A percentile compares a stretch with the other conserved stretches of the same genome.
Evolutionary conservation across 2,888 invertebrate genomes (phyloP).

Genomic region (Phyllotreta striolata): DNA sequence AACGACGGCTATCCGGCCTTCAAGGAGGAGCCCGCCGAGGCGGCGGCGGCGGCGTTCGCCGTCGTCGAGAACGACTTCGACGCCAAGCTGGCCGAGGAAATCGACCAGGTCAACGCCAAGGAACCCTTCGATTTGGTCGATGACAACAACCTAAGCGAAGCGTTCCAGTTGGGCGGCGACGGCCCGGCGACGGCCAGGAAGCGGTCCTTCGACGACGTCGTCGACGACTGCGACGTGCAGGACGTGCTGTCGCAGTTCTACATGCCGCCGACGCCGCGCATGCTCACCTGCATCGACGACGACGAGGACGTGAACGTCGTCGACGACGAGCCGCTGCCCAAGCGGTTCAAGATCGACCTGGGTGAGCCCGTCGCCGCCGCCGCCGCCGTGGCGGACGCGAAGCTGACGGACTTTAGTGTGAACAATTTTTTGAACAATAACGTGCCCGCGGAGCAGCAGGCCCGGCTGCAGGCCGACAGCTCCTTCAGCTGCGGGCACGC

Average conservation of each 20-base stretch:
- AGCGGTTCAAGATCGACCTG: slow-evolving; percentile 53
- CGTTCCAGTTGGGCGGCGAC: slow-evolving; percentile 25
- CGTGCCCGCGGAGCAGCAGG: slow-evolving; percentile 36
- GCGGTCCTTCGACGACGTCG: slow-evolving; percentile 67
- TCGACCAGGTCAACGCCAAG: slow-evolving; percentile 51
- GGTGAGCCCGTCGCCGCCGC: slow-evolving; percentile 25
- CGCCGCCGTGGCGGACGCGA: slow-evolving; percentile 17
- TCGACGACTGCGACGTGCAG: slow-evolving; percentile 73
- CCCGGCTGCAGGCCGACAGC: slow-evolving; percentile 44
- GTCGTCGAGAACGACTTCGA: slow-evolving; percentile 57
- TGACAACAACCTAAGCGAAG: slow-evolving; percentile 44
- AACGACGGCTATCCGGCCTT: slow-evolving; percentile 57
- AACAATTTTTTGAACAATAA: slow-evolving; percentile 54
- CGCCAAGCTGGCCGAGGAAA: slow-evolving; percentile 54
- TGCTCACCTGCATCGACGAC: slow-evolving; percentile 74
- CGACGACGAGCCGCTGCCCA: slow-evolving; percentile 57
- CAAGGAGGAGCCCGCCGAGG: slow-evolving; percentile 44
- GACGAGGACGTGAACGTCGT: slow-evolving; percentile 64
- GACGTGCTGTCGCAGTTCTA: slow-evolving; percentile 77
- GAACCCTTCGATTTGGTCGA: slow-evolving; percentile 52
- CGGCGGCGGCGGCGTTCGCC: slow-evolving; percentile 45
- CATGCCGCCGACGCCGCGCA: slow-evolving; percentile 73
- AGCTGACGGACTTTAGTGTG: slow-evolving; percentile 51
- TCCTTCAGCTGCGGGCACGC: slow-evolving; percentile 70
- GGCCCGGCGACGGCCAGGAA: slow-evolving; percentile 53